Percentiles rank a stretch among this genome's conserved stretches.
These are phyloP conservation scores for Cebus imitator DNA, from an alignment of 2,113 vertebrate genomes.

Conservation along the genomic window DNA sequence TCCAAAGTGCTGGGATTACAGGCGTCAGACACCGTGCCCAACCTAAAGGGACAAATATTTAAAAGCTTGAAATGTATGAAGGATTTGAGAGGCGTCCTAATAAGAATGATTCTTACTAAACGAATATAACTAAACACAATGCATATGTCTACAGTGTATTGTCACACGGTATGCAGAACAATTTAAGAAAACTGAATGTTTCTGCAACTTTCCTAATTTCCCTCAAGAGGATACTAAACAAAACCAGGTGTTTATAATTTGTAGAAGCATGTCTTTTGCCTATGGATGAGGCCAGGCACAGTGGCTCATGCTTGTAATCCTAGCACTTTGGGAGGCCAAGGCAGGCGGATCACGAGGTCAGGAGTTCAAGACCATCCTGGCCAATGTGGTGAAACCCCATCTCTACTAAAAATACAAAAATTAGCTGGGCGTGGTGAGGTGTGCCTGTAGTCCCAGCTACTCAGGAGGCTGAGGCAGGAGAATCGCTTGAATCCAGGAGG, in stretches of 20 bases:
- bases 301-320: no score
- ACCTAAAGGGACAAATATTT: slow-evolving; percentile 60
- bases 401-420: no score
- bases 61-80: slow-evolving; percentile 59
- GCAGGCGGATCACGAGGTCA: no score
- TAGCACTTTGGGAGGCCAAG: no score
- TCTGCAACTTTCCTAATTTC: slow-evolving; percentile 38
- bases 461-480: no score
- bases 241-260: not conserved
- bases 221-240: not conserved
- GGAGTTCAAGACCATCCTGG: no score
- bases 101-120: slow-evolving; percentile 63
- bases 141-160: not conserved
- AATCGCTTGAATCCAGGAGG: no score
- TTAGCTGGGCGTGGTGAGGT: no score
- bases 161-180: not conserved
- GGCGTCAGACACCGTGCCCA: no score
- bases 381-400: no score
- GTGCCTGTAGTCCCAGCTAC: no score
- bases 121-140: slow-evolving; percentile 50
- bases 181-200: not conserved
- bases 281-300: not conserved
- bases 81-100: slow-evolving; percentile 36
- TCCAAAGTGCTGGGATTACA: no score
- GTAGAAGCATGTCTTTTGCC: not conserved